phyloP scores from a whole-genome alignment of 2,888 invertebrate genomes.

The Sarcophaga carnaria region DNA sequence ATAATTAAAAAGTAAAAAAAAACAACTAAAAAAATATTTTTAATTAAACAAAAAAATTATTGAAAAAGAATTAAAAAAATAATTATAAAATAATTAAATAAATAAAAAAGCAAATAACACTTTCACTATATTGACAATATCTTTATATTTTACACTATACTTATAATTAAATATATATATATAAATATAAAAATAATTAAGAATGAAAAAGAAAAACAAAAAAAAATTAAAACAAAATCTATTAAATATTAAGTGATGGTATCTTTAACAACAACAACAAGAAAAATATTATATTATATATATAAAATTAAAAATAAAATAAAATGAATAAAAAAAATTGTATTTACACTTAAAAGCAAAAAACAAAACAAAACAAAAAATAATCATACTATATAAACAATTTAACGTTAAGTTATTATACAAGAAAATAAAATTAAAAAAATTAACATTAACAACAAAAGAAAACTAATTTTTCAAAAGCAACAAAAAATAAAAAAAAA shows the following conservation, averaged over 20 bases:
- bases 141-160: conserved; percentile 81
- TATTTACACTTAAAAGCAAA: conserved; percentile 75
- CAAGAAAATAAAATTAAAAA: conserved; percentile 59
- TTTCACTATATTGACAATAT: conserved; percentile 81
- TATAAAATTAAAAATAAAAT: conserved; percentile 60
- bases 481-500: conserved; percentile 40
- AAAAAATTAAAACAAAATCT: conserved; percentile 24
- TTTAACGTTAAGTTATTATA: conserved; percentile 66
- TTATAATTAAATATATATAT: conserved; percentile 75
- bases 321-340: conserved; percentile 73
- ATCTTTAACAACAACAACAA: conserved; percentile 64
- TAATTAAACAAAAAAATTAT: not conserved
- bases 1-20: not conserved
- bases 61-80: conserved; percentile 23
- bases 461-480: conserved; percentile 51
- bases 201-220: conserved; percentile 11
- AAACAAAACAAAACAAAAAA: conserved; percentile 62
- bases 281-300: conserved; percentile 61
- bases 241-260: conserved; percentile 62
- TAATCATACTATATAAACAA: conserved; percentile 65
- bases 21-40: not conserved
- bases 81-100: conserved; percentile 19
- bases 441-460: conserved; percentile 29
- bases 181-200: conserved; percentile 69
- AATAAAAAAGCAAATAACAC: conserved; percentile 72